These are phyloP conservation scores for Trematomus bernacchii DNA, from an alignment of 2,797 vertebrate species.

Conservation along the genomic window DNA sequence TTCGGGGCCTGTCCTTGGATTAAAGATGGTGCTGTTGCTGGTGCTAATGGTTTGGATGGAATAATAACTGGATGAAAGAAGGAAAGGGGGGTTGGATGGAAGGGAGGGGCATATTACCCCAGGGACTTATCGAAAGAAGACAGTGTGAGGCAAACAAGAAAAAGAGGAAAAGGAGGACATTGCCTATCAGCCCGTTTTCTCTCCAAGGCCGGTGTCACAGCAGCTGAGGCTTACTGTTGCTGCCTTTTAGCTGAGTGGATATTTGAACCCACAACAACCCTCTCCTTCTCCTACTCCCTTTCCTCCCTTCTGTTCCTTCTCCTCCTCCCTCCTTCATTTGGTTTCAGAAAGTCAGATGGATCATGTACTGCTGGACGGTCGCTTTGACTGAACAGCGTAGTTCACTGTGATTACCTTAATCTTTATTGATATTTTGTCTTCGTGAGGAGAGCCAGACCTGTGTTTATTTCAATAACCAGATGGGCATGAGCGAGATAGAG, in stretches of 20 bases:
- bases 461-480: conserved; percentile 78
- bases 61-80: conserved; percentile 61
- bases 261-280: conserved; percentile 83
- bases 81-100: conserved; percentile 35
- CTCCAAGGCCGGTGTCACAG: conserved; percentile 69
- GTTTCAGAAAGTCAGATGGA: conserved; percentile 71
- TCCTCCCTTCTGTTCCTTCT: conserved; percentile 22
- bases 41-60: conserved; percentile 60
- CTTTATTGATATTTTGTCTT: conserved; percentile 71
- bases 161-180: conserved; percentile 53
- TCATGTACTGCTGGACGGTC: conserved; percentile 53
- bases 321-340: conserved; percentile 34
- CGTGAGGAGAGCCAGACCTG: conserved; percentile 61
- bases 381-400: conserved; percentile 48
- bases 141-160: conserved; percentile 66
- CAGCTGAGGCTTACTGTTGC: conserved; percentile 75
- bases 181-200: conserved; percentile 40
- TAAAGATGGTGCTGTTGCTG: conserved; percentile 39
- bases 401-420: conserved; percentile 56
- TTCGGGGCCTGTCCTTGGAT: conserved; percentile 58
- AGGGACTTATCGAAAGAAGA: conserved; percentile 66
- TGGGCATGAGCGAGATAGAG: conserved; percentile 57
- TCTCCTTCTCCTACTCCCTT: conserved; percentile 18
- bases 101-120: conserved; percentile 47
- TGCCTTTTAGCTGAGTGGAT: conserved; percentile 90